Evolutionary conservation across 1,140 invertebrate species (phyloP).

Genomic region (Caenorhabditis briggsae): DNA sequence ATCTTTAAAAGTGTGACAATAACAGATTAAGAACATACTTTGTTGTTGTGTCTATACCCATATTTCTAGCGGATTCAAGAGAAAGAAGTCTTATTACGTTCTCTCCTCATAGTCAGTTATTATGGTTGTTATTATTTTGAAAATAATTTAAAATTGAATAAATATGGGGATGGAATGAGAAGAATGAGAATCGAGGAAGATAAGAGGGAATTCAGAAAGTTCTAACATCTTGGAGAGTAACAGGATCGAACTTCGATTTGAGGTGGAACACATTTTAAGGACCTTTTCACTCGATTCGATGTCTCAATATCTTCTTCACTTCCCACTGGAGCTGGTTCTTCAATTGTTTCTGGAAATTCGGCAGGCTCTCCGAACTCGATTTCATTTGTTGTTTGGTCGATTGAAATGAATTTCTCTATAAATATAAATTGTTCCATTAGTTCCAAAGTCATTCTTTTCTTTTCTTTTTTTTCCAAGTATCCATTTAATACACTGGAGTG

Average conservation of each 20-base stretch:
- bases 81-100: constrained; percentile 40
- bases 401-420: constrained; percentile 51
- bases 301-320: background rate
- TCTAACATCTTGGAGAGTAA: constrained; percentile 10
- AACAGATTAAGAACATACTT: background rate
- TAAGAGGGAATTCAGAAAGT: background rate
- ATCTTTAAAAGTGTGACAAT: constrained; percentile 35
- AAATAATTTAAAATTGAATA: background rate
- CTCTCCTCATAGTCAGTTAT: constrained; percentile 3
- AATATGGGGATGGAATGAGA: background rate
- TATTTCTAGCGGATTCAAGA: background rate
- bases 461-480: constrained; percentile 20
- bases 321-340: constrained; percentile 22
- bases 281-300: constrained; percentile 19
- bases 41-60: constrained; percentile 3
- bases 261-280: constrained; percentile 15
- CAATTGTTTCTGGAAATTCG: constrained; percentile 37
- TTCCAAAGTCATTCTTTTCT: background rate
- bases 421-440: constrained; percentile 3
- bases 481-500: constrained; percentile 17
- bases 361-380: constrained; percentile 30
- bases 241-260: constrained; percentile 21
- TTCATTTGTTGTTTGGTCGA: constrained; percentile 19
- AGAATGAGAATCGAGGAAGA: constrained; percentile 15
- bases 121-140: constrained; percentile 7